Base-by-base conservation (phyloP, 2,113 vertebrate species). In the Jacana jacana region DNA sequence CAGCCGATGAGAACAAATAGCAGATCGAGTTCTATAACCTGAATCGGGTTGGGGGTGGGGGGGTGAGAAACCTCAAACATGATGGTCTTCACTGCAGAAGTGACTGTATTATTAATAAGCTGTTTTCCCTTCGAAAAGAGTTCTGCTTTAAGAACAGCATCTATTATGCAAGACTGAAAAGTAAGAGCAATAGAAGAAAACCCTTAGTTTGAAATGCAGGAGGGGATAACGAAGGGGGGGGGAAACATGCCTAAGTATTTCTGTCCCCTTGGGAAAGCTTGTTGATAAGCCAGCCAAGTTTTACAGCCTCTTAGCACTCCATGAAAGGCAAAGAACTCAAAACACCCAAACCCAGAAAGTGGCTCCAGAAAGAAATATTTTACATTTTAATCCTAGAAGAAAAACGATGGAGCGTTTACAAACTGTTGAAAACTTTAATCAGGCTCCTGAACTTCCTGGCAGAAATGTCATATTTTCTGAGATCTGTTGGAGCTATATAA, bases 141-240 rank as follows among this genome's bases (percentile, higher is more conserved):
- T 75, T 76, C 81, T 91, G n/a, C 49, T 83, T 39, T 79, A 85
- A 83, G 70, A 86, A 57, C 57, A 54, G 13, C 30, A n/a, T 30
- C 54, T 84, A 28, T 52, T 31, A 14, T 5, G 25, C 60, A 69
- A 70, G 81, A 77, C 0, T 48, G 64, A 66, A 75, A 94, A 93
- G 46, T 30, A 40, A 86, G 69, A 94, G 83, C 86, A 91, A 95
- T 6, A 82, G 77, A 95, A 88, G 54, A 88, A 83, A 27, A 64
- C 46, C 27, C 80, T 93, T 28, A 11, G 31, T 33, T 61, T n/a
- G 64, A 46, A 65, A 72, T 76, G 65, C 39, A 88, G 76, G 71
- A 79, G 48, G 64, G 54, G 64, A 77, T 19, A 70, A 78, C 2
- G 49, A 70, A 70, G 7, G 44, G 28, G 44, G 28, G 17, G 10